Evolutionary conservation across 2,113 vertebrate species (phyloP).

Genomic region (Psilopogon haemacephalus): DNA sequence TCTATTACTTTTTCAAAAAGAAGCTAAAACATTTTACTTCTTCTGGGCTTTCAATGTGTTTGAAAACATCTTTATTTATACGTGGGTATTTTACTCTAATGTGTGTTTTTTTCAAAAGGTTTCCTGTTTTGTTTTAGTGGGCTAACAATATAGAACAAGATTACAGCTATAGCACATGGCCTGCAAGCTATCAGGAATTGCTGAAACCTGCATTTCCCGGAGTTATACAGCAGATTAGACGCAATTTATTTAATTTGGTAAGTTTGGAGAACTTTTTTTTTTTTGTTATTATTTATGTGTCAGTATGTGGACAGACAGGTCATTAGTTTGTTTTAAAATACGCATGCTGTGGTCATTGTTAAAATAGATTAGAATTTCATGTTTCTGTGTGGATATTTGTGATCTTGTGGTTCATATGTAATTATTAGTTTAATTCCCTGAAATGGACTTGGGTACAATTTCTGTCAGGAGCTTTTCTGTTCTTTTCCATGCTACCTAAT

Average conservation of each 20-base stretch:
- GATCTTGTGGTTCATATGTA: background rate
- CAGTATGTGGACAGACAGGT: background rate
- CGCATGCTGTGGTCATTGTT: background rate
- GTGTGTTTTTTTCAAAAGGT: background rate
- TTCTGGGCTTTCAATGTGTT: background rate
- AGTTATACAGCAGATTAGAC: constrained; percentile 86
- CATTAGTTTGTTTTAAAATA: background rate
- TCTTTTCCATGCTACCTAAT: background rate
- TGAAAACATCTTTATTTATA: background rate
- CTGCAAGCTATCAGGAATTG: constrained; percentile 86
- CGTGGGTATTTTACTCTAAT: background rate
- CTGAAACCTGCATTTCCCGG: constrained; percentile 85
- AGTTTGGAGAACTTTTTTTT: constrained; percentile 27
- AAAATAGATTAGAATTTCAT: background rate
- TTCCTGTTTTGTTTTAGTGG: constrained; percentile 82
- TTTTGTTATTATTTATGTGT: background rate
- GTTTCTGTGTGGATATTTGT: background rate
- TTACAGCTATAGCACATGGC: constrained; percentile 84
- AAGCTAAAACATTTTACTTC: background rate
- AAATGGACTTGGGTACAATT: background rate
- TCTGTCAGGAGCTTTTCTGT: background rate
- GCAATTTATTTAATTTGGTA: constrained; percentile 95
- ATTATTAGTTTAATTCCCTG: background rate
- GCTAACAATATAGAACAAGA: constrained; percentile 94
- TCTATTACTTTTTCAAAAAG: background rate